phyloP scores from a whole-genome alignment of 1,140 invertebrate species.

The Atta colombica region DNA sequence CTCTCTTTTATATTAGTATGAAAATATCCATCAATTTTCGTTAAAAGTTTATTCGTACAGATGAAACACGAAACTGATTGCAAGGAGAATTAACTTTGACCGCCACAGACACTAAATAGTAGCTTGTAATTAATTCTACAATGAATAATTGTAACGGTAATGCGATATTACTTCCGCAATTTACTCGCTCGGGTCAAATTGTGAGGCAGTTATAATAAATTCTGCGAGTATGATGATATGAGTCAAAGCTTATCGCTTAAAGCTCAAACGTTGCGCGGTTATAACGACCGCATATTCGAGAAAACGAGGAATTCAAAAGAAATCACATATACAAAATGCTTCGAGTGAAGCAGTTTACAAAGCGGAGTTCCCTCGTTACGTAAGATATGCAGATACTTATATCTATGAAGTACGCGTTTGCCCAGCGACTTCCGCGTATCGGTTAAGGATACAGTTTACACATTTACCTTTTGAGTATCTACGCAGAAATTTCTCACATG shows the following conservation, averaged over 20 bases:
- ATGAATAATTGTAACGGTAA: constrained; percentile 33
- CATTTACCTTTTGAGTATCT: constrained; percentile 27
- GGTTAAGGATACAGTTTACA: constrained; percentile 55
- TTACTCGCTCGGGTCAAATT: constrained; percentile 18
- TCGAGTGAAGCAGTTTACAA: constrained; percentile 46
- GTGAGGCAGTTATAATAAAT: constrained; percentile 24
- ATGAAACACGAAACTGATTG: background rate
- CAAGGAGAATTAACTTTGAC: constrained; percentile 9
- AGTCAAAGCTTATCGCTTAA: constrained; percentile 39
- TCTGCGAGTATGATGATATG: background rate
- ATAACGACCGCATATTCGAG: constrained; percentile 4
- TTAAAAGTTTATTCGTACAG: background rate
- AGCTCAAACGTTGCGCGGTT: background rate
- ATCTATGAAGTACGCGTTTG: constrained; percentile 53
- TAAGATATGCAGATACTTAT: constrained; percentile 54
- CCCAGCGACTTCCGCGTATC: constrained; percentile 60
- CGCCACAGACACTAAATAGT: constrained; percentile 11
- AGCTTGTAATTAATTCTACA: constrained; percentile 20
- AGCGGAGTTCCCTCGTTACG: constrained; percentile 29
- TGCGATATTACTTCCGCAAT: constrained; percentile 24
- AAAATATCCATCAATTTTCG: background rate
- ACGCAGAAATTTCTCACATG: constrained; percentile 33
- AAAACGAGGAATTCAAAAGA: constrained; percentile 30
- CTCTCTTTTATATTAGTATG: background rate
- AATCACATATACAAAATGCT: constrained; percentile 37